Percentiles rank a stretch among this genome's conserved stretches.
Evolutionary conservation across 2,888 invertebrate species (phyloP).

Genomic region (Teleogryllus oceanicus): DNA sequence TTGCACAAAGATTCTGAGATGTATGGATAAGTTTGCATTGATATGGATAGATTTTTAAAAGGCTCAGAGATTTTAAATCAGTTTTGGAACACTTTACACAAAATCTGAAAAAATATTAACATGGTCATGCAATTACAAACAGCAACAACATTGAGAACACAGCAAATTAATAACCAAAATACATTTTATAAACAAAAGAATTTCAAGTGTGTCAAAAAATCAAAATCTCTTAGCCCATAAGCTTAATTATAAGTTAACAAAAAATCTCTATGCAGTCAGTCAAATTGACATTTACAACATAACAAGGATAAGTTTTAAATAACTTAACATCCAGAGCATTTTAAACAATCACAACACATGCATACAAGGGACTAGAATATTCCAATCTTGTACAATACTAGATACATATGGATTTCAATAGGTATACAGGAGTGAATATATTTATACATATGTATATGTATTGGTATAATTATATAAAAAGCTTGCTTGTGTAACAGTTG

Average conservation of each 20-base stretch:
- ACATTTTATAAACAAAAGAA: too few relatives aligned
- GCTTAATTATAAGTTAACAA: background rate
- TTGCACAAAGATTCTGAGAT: too few relatives aligned
- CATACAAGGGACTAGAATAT: conserved; percentile 2
- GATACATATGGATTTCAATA: background rate
- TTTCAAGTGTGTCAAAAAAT: too few relatives aligned
- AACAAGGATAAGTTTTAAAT: conserved; percentile 6
- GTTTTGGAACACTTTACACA: too few relatives aligned
- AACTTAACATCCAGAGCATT: background rate
- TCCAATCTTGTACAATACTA: background rate
- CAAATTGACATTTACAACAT: background rate
- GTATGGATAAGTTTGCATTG: too few relatives aligned
- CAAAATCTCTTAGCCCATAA: background rate
- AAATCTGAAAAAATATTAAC: too few relatives aligned
- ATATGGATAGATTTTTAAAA: too few relatives aligned
- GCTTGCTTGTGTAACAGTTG: conserved; percentile 3
- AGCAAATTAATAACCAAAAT: too few relatives aligned
- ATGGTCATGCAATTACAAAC: too few relatives aligned
- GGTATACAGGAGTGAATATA: background rate
- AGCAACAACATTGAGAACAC: too few relatives aligned
- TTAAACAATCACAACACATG: background rate
- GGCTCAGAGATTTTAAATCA: too few relatives aligned
- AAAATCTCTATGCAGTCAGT: background rate
- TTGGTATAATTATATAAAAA: conserved; percentile 7
- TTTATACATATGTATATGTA: background rate